These are phyloP conservation scores for Parochlus steinenii DNA, from an alignment of 2,888 invertebrate genomes.

Conservation along the genomic window DNA sequence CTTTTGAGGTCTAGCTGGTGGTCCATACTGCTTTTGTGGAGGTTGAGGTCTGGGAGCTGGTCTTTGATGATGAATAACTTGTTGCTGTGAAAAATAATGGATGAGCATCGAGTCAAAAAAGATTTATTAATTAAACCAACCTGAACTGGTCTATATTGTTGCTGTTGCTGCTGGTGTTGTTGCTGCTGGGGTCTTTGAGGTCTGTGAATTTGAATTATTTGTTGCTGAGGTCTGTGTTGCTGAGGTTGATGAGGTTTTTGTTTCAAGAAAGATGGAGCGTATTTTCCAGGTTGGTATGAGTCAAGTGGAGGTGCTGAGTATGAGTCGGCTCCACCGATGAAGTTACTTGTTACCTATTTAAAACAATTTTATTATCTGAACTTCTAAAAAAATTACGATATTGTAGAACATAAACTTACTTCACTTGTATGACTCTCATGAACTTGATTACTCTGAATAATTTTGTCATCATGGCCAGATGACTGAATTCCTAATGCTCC, in stretches of 20 bases:
- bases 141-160: too few relatives aligned
- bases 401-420: constrained; percentile 5
- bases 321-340: constrained; percentile 24
- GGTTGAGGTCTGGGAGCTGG: constrained; percentile 20
- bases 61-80: constrained; percentile 5
- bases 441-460: constrained; percentile 6
- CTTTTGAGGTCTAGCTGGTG: constrained; percentile 17
- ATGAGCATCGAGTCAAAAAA: constrained; percentile 29
- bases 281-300: constrained; percentile 26
- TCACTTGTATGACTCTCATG: constrained; percentile 12
- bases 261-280: constrained; percentile 1
- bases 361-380: background rate
- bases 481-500: constrained; percentile 7
- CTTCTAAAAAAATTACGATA: background rate
- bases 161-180: too few relatives aligned
- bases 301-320: constrained; percentile 31
- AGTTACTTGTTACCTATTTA: constrained; percentile 1
- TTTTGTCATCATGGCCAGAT: constrained; percentile 6
- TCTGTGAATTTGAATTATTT: too few relatives aligned
- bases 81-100: constrained; percentile 18
- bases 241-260: constrained; percentile 8
- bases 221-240: background rate
- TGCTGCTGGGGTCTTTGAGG: too few relatives aligned
- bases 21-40: constrained; percentile 15
- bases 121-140: too few relatives aligned